A percentile compares a stretch with the other conserved stretches of the same genome.
These are phyloP conservation scores for Drosophila multiciliata DNA, from an alignment of 2,888 invertebrate genomes.

Conservation along the genomic window DNA sequence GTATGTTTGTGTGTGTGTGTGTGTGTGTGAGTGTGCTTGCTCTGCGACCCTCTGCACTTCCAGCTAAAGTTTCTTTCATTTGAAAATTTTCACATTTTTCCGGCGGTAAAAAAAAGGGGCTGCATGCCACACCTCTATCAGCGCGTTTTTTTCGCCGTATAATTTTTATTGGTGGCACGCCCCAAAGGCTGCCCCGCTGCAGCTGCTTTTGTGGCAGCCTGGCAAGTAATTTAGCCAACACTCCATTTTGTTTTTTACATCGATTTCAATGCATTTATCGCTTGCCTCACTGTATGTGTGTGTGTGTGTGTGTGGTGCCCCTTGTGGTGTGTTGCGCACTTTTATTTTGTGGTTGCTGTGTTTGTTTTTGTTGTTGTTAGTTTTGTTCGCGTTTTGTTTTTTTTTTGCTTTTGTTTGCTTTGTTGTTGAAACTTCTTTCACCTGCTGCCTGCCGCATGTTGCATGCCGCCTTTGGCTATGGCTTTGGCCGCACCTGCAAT, in stretches of 20 bases:
- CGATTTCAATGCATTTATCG: constrained; percentile 60
- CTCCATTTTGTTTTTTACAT: constrained; percentile 23
- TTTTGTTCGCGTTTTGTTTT: constrained; percentile 8
- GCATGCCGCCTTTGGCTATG: background rate
- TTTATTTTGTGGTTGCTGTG: constrained; percentile 1
- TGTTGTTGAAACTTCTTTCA: constrained; percentile 22
- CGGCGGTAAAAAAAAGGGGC: background rate
- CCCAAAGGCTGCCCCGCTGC: background rate
- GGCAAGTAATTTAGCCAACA: constrained; percentile 34
- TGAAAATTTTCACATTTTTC: constrained; percentile 30
- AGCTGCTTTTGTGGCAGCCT: background rate
- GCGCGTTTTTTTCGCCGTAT: constrained; percentile 18
- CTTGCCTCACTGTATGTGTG: constrained; percentile 1
- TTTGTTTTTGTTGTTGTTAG: constrained; percentile 1
- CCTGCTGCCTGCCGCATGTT: background rate
- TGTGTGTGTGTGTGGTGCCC: background rate
- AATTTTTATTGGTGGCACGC: constrained; percentile 33
- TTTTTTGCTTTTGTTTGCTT: background rate
- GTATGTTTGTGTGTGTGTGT: constrained; percentile 3
- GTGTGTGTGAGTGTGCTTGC: constrained; percentile 19
- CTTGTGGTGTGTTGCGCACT: constrained; percentile 17
- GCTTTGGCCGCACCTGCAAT: constrained; percentile 31
- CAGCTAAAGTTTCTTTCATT: constrained; percentile 50
- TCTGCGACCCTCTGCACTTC: constrained; percentile 20
- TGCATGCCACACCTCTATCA: constrained; percentile 22